Evolutionary conservation across 2,888 invertebrate species (phyloP).

Genomic region (Clanis bilineata): DNA sequence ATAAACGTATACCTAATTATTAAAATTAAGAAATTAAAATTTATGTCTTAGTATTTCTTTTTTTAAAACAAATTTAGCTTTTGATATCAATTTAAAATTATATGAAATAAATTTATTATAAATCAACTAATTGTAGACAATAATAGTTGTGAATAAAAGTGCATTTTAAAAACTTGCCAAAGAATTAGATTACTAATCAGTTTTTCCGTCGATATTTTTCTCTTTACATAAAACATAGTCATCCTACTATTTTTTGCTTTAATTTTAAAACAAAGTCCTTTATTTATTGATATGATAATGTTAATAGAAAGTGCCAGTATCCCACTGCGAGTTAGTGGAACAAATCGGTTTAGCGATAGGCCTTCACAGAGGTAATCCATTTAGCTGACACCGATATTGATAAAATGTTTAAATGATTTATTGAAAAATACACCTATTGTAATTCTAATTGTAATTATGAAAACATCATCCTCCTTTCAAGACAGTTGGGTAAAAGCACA

Average conservation of each 20-base stretch:
- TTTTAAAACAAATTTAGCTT: too few species aligned
- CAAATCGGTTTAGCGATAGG: conserved; percentile 66
- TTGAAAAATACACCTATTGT: background rate
- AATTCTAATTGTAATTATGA: background rate
- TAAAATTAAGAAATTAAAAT: too few species aligned
- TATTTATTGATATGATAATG: conserved; percentile 74
- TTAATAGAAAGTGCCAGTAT: conserved; percentile 73
- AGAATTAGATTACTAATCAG: too few species aligned
- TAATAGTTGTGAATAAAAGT: too few species aligned
- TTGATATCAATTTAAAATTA: too few species aligned
- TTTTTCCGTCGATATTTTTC: too few species aligned
- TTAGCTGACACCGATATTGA: conserved; percentile 34
- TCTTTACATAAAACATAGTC: background rate
- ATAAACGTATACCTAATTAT: too few species aligned
- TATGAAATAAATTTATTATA: too few species aligned
- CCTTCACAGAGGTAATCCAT: conserved; percentile 60
- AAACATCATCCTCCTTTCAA: background rate
- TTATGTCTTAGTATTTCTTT: too few species aligned
- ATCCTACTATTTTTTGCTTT: conserved; percentile 36
- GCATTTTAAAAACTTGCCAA: too few species aligned
- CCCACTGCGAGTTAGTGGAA: conserved; percentile 76
- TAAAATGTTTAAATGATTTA: background rate
- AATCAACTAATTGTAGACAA: too few species aligned
- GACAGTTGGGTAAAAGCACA: too few species aligned
- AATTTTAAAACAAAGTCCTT: conserved; percentile 46